Conservation (phyloP, 2,113 vertebrate genomes). For the Aviceda subcristata region DNA sequence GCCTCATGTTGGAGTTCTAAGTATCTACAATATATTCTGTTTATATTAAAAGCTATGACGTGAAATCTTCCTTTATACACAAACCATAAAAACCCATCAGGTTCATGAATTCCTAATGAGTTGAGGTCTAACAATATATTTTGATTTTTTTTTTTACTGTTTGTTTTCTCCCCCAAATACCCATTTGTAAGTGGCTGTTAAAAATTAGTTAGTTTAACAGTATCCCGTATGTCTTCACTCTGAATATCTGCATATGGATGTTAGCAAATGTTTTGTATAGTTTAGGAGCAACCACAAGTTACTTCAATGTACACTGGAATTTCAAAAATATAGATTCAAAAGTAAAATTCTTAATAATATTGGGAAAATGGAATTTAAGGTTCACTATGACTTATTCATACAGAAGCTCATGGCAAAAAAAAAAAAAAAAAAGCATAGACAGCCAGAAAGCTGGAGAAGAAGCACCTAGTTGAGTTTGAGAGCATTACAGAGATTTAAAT, state of each 20-base stretch:
- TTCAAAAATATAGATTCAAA: constrained; percentile 27
- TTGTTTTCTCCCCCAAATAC: constrained; percentile 58
- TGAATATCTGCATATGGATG: not conserved
- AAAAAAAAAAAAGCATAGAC: not conserved
- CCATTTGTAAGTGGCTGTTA: constrained; percentile 17
- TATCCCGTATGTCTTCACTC: not conserved
- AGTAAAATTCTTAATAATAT: constrained; percentile 48
- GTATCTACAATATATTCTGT: constrained; percentile 47
- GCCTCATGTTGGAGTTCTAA: not conserved
- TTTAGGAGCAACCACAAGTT: constrained; percentile 17
- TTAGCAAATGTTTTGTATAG: constrained; percentile 8
- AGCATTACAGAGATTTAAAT: constrained; percentile 42
- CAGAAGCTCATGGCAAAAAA: not conserved
- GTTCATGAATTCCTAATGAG: constrained; percentile 75
- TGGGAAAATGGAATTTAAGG: constrained; percentile 3
- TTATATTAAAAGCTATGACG: constrained; percentile 70
- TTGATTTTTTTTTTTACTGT: constrained; percentile 58
- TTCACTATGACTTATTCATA: not conserved
- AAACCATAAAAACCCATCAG: constrained; percentile 71
- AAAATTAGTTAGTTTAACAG: constrained; percentile 29
- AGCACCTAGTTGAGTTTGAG: constrained; percentile 29
- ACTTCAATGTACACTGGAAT: not conserved
- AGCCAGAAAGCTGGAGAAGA: not conserved
- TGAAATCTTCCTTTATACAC: constrained; percentile 77
- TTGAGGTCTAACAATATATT: constrained; percentile 52